Base-by-base conservation (phyloP, 2,888 invertebrate species). In the Galerucella nymphaeae region DNA sequence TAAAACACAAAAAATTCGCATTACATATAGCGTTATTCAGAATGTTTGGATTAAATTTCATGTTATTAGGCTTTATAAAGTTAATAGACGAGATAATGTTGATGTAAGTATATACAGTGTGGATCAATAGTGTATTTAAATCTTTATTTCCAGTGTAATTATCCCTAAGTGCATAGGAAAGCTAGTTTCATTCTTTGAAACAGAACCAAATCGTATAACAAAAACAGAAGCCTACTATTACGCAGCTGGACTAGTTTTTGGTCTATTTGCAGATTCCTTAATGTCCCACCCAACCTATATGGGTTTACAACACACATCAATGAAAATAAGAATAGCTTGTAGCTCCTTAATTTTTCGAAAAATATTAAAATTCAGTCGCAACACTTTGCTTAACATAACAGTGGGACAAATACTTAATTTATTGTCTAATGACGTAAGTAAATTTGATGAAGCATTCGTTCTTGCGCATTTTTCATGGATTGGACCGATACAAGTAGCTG, bases 371-470 rank as follows among this genome's bases (percentile, higher is more conserved):
- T 77, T 87, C 73, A 86, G 83, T 75, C 89, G 89, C 79, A 86
- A 87, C 14, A 89, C 92, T 11, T 38, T 77, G 23, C 88, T 89
- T 3, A 86, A 90, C 82, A 91, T 91, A 0, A 91, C 92, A 0
- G 85, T 86, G 3, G 88, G 88, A 38, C 86, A 86, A 75, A 78
- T 85, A 70, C 84, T 88, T 8, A 88, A 88, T 80, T 80, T 88
- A 61, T 84, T 93, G 79, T 91, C 92, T 18, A 93, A 92, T 79
- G 93, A 93, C 83, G 91, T 92, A 14, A 90, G 89, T 80, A 88
- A 91, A 78, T 97, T 98, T 85, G 98, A 98, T 85, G 91, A 96
- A 83, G 94, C 95, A 10, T 91, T 96, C 70, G 91, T 96, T 78
- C 95, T 97, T 84, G 87, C 96, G 6, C 97, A 97, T 87, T 97